A percentile compares a stretch with the other conserved stretches of the same genome.
Conservation (phyloP, 1,140 invertebrate species). For the Zaprionus gabonicus region DNA sequence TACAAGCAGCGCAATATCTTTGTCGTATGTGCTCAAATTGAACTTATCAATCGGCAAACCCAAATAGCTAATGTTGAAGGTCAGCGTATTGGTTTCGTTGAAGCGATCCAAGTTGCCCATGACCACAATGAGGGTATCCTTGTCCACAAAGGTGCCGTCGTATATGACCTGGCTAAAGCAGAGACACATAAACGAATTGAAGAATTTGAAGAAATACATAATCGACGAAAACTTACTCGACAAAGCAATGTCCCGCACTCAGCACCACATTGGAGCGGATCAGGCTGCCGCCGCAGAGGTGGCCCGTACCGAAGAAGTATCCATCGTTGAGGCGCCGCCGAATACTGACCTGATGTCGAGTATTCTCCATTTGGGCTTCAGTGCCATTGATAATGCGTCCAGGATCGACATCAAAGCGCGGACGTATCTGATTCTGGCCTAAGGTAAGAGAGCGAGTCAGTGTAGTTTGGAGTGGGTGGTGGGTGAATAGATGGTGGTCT, state of each 20-base stretch:
- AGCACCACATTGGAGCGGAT: conserved; percentile 78
- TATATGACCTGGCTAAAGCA: conserved; percentile 52
- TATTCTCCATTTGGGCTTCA: conserved; percentile 54
- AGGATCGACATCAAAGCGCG: conserved; percentile 54
- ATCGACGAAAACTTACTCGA: conserved; percentile 61
- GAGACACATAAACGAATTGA: background rate
- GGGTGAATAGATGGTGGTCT: too few species aligned
- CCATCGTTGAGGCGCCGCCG: conserved; percentile 69
- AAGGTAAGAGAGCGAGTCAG: too few species aligned
- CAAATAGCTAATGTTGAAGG: conserved; percentile 56
- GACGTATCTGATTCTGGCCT: conserved; percentile 29
- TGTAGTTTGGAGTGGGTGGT: too few species aligned
- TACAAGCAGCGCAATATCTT: conserved; percentile 65
- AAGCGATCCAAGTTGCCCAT: conserved; percentile 81
- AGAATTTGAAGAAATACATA: background rate
- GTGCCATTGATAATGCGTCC: conserved; percentile 78
- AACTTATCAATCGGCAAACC: conserved; percentile 52
- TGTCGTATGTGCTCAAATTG: conserved; percentile 54
- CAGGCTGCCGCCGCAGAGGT: conserved; percentile 83
- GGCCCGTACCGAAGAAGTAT: conserved; percentile 74
- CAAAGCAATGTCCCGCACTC: conserved; percentile 85
- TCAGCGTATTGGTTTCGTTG: conserved; percentile 53
- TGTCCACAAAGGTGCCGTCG: conserved; percentile 61
- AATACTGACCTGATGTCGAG: conserved; percentile 78
- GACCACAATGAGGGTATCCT: conserved; percentile 64